These are phyloP conservation scores for Fulica atra DNA, from an alignment of 2,113 vertebrate species.

Conservation along the genomic window DNA sequence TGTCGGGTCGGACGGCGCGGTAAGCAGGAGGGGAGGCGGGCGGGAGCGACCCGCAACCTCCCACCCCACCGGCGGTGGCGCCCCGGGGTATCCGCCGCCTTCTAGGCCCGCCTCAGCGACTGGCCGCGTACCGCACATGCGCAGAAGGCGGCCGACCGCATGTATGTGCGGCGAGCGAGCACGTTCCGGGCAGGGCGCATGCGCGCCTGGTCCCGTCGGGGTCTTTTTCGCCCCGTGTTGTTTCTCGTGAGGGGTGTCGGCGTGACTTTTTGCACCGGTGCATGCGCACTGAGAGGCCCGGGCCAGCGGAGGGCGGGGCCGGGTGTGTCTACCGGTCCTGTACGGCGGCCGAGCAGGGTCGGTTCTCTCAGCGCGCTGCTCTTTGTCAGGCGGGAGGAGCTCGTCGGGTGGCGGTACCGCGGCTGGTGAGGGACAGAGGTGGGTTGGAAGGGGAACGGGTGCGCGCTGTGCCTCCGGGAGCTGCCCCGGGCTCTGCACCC, in stretches of 20 bases:
- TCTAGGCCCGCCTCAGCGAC: rapidly evolving
- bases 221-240: not conserved
- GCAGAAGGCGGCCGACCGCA: rapidly evolving
- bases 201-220: rapidly evolving
- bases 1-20: not conserved
- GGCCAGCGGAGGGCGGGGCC: not conserved
- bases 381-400: not conserved
- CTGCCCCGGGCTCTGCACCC: rapidly evolving
- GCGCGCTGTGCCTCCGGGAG: not conserved
- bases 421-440: not conserved
- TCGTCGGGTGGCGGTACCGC: not conserved
- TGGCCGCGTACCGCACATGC: not conserved
- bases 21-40: not conserved
- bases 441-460: not conserved
- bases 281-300: not conserved
- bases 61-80: not conserved
- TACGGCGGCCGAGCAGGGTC: not conserved
- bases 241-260: rapidly evolving
- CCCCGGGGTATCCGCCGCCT: not conserved
- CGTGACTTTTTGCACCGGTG: rapidly evolving
- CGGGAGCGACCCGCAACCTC: too few species aligned
- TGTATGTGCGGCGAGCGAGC: rapidly evolving
- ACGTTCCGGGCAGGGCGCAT: rapidly evolving
- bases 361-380: rapidly evolving
- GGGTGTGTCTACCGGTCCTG: rapidly evolving